Base-by-base conservation (phyloP, 2,888 invertebrate genomes). In the Acleris emargana region DNA sequence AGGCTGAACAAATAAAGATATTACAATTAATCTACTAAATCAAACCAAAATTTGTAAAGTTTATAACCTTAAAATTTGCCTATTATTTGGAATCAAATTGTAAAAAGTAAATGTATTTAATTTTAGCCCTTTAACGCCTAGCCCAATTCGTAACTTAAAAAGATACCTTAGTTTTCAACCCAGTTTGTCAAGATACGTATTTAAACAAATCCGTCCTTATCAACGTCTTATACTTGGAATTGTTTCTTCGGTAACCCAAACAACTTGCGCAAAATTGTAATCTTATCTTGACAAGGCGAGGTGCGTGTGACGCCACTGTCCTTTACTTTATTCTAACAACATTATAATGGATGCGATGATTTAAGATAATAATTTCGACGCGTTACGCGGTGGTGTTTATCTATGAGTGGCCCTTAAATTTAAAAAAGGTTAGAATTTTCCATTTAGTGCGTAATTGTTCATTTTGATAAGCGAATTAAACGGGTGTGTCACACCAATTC, bases 281-380 rank as follows among this genome's bases (percentile, higher is more conserved):
- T 57, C 57, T 57, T 57, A 52, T 54, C 54, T 55, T 43, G 22
- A 55, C 55, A 45, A 6, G 38, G 5, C 22, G 13, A 49, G 49
- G 42, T 43, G 28, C 17, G 43, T 42, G 43, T 43, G 55, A 45
- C 22, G 43, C 22, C 45, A 43, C 17, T 32, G 55, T 45, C 16
- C 11, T 20, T 55, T 45, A 11, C 17, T 57, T 18, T 42, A 22
- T 43, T 43, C 22, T 43, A 25, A 57, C 45, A 57, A 57, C 45
- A 45, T 57, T 45, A 45, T 25, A 45, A 57, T 57, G 25, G 45
- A 43, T 17, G 13, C 17, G 57, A 57, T 57, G 17, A 45, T 20
- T 25, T 43, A 13, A 25, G 57, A 57, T 45, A 45, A 57, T 17
- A 17, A 43, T 25, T 45, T 45, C 45, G 18, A 22, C 57, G 57